Base-by-base conservation (phyloP, 2,888 invertebrate species). In the Sinodicranocentrus sp. region DNA sequence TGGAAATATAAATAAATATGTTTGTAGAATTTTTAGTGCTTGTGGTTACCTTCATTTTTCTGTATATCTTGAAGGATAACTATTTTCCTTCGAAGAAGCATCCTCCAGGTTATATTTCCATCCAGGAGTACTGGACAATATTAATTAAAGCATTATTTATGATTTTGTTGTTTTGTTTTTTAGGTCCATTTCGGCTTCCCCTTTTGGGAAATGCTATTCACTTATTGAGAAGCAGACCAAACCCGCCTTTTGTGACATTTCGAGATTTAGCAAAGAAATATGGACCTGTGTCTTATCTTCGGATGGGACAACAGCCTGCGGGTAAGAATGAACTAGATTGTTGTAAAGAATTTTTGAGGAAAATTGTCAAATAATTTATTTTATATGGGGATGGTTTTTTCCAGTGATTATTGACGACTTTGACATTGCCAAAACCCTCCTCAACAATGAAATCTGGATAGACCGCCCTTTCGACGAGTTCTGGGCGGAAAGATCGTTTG, bases 321-420 rank as follows among this genome's bases (percentile, higher is more conserved):
- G 28, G 73, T 73, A 28, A 39, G n/a, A 5, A n/a, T n/a, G n/a
- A n/a, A n/a, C n/a, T n/a, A 59, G 5, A 8, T 23, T 23, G 8
- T 5, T 8, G 19, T 59, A 52, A 52, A 52, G n/a, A 52, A 39
- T 8, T 13, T 39, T 39, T 13, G 6, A 13, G 6, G 13, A 39
- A 39, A 39, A 39, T 39, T 39, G 13, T 39, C 13, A 39, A 8
- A 8, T 39, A 39, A 8, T 8, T 39, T 39, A 39, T 39, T 39
- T 8, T 39, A 8, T 39, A 39, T 39, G n/a, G n/a, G n/a, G n/a
- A 28, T 3, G 19, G 2, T 39, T 33, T n/a, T 8, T 70, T 43
- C n/a, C 19, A 84, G 48, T 48, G 15, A 15, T 73, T 17, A 33
- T 84, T 17, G 78, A 84, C 25, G 85, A 84, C n/a, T 85, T 78